Base-by-base conservation (phyloP, 35 echinoderm and acorn worm genomes). In the Ptychodera flava region DNA sequence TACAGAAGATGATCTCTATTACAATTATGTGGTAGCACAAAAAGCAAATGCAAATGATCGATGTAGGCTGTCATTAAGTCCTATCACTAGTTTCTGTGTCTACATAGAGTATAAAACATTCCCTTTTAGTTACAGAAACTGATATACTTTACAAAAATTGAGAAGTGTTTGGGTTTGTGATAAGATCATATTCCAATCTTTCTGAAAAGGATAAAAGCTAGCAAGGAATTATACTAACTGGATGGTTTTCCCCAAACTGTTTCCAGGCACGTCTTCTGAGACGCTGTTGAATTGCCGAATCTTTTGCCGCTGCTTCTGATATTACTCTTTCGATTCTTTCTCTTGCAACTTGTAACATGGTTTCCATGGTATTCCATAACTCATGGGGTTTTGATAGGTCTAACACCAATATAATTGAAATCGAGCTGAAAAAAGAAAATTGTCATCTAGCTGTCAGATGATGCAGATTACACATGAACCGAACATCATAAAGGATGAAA, bases 321-420 rank as follows among this genome's bases (percentile, higher is more conserved):
- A 93, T 91, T 33, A 97, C 95, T 35, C 88, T 29, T 34, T 97
- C 92, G 31, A 93, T 83, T 35, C 89, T 85, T 28, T 89, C 89
- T 27, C 82, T 83, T 29, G 92, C 84, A 80, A 82, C 85, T 80
- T 92, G 89, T 0, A 97, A 64, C n/a, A 93, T 80, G 16, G 85
- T 88, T 31, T 97, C 95, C 84, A 93, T 90, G 22, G 92, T 94
- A 31, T 91, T 75, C 95, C 95, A 97, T 35, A 97, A 35, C 79
- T 90, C 86, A 77, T 94, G 82, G 32, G 95, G 95, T 75, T 94
- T 90, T n/a, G 95, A 97, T 32, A 97, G 79, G 36, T 97, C 95
- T 78, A 97, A 75, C 0, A 97, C 88, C 28, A 97, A 76, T 33
- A 97, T 91, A 0, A 94, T 12, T 37, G 95, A 93, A 33, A 81